Base-by-base conservation (phyloP, 2,797 vertebrate genomes). In the Tinamus major region DNA sequence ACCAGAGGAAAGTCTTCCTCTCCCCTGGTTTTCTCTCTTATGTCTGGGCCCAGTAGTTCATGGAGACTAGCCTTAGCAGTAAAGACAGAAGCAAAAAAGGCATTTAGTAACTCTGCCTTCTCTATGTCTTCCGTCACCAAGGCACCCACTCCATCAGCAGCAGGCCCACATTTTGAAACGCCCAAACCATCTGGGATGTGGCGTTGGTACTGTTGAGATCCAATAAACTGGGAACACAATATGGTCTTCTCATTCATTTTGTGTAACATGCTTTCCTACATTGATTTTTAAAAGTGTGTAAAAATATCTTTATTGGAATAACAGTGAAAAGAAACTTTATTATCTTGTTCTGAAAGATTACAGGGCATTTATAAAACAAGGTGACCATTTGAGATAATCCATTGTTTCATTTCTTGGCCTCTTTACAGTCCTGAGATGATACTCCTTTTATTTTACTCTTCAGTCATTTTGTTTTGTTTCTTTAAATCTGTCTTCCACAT, bases 241-340 rank as follows among this genome's bases (percentile, higher is more conserved):
- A 39, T 6, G 16, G 27, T 83, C 37, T 83, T 53, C 4, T 62
- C 35, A 35, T 75, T 86, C 17, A 41, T 49, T 55, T 29, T 15
- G 53, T 48, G 24, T 31, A 74, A 18, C 12, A 31, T 0, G 2
- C 55, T 87, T 87, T 82, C 8, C 18, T 70, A 16, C 11, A 3
- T 39, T 74, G 65, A 55, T 85, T 70, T 63, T 67, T 4, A 85
- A 89, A 82, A 64, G 1, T 2, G 39, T 48, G 15, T 49, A 17
- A 8, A 48, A 70, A 85, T 48, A 2, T 3, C 10, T 78, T 71
- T 46, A 33, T 3, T 7, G 4, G 37, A 87, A n/a, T 21, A 83
- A 49, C 1, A 5, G 31, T 7, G 5, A 41, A 59, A 78, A 67
- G 1, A 70, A 37, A 15, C 0, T 3, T 17, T n/a, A 65, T 55